Conservation (phyloP, 2,797 vertebrate genomes). For the Cephalopachus bancanus region DNA sequence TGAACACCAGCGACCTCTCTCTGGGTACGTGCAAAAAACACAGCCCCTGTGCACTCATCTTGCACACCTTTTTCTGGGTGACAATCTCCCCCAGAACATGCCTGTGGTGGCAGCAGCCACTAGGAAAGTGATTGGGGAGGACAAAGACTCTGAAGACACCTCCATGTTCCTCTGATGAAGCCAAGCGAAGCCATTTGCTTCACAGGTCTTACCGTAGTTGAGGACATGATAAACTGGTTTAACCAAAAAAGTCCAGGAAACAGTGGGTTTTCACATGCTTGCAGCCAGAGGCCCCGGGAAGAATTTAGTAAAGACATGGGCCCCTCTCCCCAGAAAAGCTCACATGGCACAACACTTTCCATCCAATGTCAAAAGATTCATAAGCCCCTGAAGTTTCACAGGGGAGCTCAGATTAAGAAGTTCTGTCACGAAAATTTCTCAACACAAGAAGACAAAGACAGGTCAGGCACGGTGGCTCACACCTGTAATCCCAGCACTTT, state of each 20-base stretch:
- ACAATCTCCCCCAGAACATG: not conserved
- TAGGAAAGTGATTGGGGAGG: not conserved
- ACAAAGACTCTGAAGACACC: not conserved
- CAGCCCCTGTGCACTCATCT: too few relatives aligned
- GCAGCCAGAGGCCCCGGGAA: not conserved
- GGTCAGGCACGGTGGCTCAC: too few relatives aligned
- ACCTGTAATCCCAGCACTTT: too few relatives aligned
- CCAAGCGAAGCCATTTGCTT: not conserved
- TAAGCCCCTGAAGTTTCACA: not conserved
- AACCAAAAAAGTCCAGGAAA: not conserved
- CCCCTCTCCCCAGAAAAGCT: not conserved
- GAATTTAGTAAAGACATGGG: accelerated
- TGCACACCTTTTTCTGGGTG: not conserved
- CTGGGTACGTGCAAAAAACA: not conserved
- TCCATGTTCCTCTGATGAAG: not conserved
- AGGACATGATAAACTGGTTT: not conserved
- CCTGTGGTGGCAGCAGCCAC: not conserved
- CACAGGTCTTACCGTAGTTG: not conserved
- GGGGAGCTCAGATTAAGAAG: not conserved
- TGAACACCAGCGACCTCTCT: not conserved
- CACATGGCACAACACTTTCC: not conserved
- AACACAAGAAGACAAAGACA: not conserved
- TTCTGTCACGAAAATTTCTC: not conserved
- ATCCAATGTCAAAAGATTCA: not conserved
- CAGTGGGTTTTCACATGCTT: not conserved